A percentile compares a stretch with the other conserved stretches of the same genome.
Conservation (phyloP, 2,113 vertebrate species). For the Ranitomeya imitator region DNA sequence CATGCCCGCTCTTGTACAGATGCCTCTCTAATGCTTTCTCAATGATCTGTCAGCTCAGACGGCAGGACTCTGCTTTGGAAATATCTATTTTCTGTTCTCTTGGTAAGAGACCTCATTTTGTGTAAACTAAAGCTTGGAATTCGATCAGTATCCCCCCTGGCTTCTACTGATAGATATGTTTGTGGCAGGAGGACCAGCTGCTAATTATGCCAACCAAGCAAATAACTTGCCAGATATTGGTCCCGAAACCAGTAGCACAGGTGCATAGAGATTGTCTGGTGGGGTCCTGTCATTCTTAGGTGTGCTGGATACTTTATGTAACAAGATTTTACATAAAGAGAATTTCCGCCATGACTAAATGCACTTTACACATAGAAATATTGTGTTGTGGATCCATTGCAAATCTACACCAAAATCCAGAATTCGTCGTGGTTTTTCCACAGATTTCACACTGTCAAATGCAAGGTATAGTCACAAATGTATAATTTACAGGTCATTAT, state of each 20-base stretch:
- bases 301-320: not conserved
- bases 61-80: not conserved
- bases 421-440: too few species aligned
- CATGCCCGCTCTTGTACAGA: slow-evolving; percentile 26
- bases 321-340: too few species aligned
- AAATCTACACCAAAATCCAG: too few species aligned
- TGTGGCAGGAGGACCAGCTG: slow-evolving; percentile 3
- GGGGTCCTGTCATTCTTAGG: not conserved
- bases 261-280: not conserved
- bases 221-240: not conserved
- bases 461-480: too few species aligned
- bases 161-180: not conserved
- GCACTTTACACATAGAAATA: too few species aligned
- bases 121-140: slow-evolving; percentile 31
- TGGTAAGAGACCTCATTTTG: slow-evolving; percentile 39
- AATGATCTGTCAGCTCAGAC: slow-evolving; percentile 19
- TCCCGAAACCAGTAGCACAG: not conserved
- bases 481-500: too few species aligned
- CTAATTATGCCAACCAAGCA: not conserved
- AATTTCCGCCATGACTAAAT: too few species aligned
- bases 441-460: too few species aligned
- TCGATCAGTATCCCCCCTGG: not conserved
- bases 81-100: slow-evolving; percentile 18
- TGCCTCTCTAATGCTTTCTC: slow-evolving; percentile 18
- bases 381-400: too few species aligned